phyloP scores from a whole-genome alignment of 1,140 invertebrate species.

The Alviniconcha marisindica region DNA sequence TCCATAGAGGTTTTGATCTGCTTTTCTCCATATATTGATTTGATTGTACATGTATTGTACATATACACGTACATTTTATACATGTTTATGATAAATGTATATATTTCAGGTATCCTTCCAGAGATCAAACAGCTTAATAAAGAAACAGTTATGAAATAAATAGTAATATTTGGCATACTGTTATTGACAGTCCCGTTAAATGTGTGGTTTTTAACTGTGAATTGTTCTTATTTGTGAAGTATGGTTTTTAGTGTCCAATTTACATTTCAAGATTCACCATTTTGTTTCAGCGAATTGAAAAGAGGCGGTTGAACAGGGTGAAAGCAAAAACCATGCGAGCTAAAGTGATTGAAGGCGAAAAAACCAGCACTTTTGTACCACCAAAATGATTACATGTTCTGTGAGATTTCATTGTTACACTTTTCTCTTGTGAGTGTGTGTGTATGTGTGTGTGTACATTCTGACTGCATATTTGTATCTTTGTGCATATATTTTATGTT shows the following conservation, averaged over 20 bases:
- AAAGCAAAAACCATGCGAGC: neutral
- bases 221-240: neutral
- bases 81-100: too few species aligned
- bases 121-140: neutral
- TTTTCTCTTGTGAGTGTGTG: neutral
- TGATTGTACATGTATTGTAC: too few species aligned
- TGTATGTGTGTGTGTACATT: neutral
- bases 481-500: too few species aligned
- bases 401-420: neutral
- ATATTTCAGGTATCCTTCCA: too few species aligned
- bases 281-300: neutral
- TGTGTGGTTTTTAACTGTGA: neutral
- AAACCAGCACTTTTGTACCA: constrained; percentile 9
- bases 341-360: neutral
- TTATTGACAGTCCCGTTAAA: neutral
- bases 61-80: too few species aligned
- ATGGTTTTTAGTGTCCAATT: neutral
- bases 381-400: neutral
- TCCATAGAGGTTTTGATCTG: too few species aligned
- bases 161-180: neutral
- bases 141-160: neutral
- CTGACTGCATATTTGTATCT: too few species aligned
- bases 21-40: too few species aligned
- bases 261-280: neutral
- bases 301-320: neutral